Evolutionary conservation across 2,113 vertebrate genomes (phyloP).

Genomic region (Indicator indicator): DNA sequence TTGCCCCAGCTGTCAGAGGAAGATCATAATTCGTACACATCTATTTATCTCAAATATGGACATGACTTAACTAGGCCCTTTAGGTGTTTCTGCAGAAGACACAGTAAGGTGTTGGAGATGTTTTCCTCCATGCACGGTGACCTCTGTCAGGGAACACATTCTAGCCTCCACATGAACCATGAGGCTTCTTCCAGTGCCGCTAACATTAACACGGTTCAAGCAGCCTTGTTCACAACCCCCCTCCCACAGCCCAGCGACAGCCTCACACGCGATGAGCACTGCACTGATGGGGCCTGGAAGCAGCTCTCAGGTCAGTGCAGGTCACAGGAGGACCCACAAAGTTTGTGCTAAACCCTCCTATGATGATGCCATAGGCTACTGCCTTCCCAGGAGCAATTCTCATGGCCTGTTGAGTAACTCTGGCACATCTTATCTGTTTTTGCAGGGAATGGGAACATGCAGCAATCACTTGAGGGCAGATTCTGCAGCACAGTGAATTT

Average conservation of each 20-base stretch:
- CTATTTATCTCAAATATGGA: background rate
- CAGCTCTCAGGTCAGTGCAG: background rate
- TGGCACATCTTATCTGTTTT: background rate
- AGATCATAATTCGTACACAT: rapidly evolving
- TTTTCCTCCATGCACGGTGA: background rate
- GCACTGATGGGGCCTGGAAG: background rate
- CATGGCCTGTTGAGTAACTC: background rate
- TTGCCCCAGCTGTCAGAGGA: background rate
- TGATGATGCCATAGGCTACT: background rate
- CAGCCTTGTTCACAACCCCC: rapidly evolving
- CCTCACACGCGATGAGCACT: rapidly evolving
- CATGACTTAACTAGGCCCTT: background rate
- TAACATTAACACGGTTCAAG: background rate
- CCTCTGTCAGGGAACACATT: background rate
- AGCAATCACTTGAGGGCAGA: background rate
- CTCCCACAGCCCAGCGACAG: background rate
- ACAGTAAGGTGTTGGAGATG: background rate
- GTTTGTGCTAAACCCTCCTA: background rate
- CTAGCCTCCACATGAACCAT: background rate
- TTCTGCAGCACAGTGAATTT: background rate
- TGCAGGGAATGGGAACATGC: background rate
- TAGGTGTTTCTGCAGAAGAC: background rate
- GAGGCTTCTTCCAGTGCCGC: background rate
- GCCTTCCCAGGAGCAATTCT: background rate
- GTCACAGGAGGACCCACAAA: background rate